Evolutionary conservation across 2,888 invertebrate species (phyloP).

Genomic region (Caenorhabditis parvicauda): DNA sequence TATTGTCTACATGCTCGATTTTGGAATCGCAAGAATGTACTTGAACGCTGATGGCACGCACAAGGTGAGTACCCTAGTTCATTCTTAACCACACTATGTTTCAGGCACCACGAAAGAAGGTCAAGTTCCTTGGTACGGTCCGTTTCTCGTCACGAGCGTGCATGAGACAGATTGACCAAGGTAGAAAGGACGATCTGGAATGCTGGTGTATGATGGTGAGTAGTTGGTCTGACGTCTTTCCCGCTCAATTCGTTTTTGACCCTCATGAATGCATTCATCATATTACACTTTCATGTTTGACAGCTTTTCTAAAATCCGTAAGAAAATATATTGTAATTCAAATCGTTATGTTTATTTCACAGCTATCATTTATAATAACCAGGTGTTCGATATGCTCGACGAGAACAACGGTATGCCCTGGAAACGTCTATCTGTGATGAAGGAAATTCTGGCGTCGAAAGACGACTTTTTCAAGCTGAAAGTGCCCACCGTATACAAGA

Average conservation of each 20-base stretch:
- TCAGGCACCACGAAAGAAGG: constrained; percentile 17
- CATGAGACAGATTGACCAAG: constrained; percentile 17
- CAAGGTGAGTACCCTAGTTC: neutral
- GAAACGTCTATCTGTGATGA: no score
- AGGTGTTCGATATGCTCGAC: constrained; percentile 27
- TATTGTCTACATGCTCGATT: constrained; percentile 15
- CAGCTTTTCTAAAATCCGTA: no score
- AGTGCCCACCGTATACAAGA: constrained; percentile 6
- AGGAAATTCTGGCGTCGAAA: constrained; percentile 7
- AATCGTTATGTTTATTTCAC: neutral
- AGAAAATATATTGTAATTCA: neutral
- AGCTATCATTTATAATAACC: neutral
- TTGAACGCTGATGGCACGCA: constrained; percentile 8
- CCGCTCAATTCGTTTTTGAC: no score
- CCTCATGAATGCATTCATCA: no score
- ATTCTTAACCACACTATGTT: neutral
- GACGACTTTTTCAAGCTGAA: constrained; percentile 4
- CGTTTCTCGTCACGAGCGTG: constrained; percentile 31
- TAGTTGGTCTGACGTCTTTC: neutral
- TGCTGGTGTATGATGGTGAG: constrained; percentile 23
- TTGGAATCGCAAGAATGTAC: constrained; percentile 23
- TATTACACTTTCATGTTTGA: no score
- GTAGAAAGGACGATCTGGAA: constrained; percentile 24
- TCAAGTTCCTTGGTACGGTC: constrained; percentile 36
- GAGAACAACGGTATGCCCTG: constrained; percentile 20